A percentile compares a stretch with the other conserved stretches of the same genome.
Conservation (phyloP, 2,888 invertebrate genomes). For the Meliscaeva auricollis region DNA sequence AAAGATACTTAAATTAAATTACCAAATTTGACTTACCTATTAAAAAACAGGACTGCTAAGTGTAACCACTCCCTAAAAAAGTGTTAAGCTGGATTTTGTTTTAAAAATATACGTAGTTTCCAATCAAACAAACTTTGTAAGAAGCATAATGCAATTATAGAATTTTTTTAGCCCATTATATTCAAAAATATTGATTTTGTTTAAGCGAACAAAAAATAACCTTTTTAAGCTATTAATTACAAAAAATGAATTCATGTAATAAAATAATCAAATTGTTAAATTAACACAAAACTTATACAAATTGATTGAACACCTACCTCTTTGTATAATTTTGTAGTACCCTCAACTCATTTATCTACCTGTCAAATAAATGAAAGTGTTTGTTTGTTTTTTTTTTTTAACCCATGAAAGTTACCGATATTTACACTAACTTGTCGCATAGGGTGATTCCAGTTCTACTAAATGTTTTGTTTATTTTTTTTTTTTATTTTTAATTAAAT, state of each 20-base stretch:
- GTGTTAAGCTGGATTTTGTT: no score
- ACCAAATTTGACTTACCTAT: no score
- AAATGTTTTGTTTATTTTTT: no score
- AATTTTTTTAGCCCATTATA: no score
- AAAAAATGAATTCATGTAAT: background rate
- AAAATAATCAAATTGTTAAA: background rate
- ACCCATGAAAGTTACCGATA: slow-evolving; percentile 6
- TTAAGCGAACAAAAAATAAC: background rate
- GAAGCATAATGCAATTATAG: no score
- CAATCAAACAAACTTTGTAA: no score
- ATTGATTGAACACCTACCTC: slow-evolving; percentile 16
- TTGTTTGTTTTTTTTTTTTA: background rate
- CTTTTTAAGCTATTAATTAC: background rate
- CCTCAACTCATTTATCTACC: slow-evolving; percentile 1
- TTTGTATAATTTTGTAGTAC: background rate
- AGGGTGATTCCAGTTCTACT: background rate
- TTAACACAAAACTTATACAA: background rate
- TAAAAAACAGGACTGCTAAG: no score
- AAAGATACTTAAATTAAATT: no score
- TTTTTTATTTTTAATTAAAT: no score
- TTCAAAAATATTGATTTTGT: no score
- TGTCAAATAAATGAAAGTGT: slow-evolving; percentile 13
- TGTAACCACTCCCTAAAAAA: no score
- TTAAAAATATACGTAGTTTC: no score
- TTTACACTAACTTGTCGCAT: background rate